Percentiles rank a stretch among this genome's conserved stretches.
Conservation (phyloP, 2,797 vertebrate genomes). For the Esox lucius region DNA sequence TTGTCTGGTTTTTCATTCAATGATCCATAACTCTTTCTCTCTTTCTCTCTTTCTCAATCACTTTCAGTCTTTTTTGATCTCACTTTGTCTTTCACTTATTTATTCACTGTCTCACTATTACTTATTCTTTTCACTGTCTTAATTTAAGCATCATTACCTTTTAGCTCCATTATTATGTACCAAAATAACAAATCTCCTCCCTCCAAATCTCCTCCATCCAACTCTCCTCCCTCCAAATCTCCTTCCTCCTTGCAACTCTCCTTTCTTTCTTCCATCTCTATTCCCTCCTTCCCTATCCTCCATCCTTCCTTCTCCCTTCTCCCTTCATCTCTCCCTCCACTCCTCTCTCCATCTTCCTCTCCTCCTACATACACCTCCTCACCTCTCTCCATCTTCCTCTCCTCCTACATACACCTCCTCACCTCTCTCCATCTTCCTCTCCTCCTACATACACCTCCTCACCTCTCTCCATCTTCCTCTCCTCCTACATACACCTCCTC, state of each 20-base stretch:
- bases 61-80: constrained; percentile 44
- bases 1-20: too few species aligned
- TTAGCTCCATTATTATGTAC: too few species aligned
- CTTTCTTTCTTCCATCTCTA: neutral
- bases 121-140: too few species aligned
- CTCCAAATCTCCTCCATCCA: too few species aligned
- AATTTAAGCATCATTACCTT: too few species aligned
- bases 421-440: too few species aligned
- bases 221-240: neutral
- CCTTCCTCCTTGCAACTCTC: neutral
- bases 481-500: too few species aligned
- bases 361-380: constrained; percentile 4
- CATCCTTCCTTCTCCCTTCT: neutral
- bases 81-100: constrained; percentile 12
- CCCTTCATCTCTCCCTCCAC: neutral
- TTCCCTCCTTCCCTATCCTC: constrained; percentile 22
- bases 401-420: too few species aligned
- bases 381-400: too few species aligned
- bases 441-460: too few species aligned
- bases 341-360: constrained; percentile 9
- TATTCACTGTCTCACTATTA: constrained; percentile 26
- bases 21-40: neutral
- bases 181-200: too few species aligned
- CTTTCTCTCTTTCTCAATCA: constrained; percentile 20
- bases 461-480: too few species aligned